phyloP scores from a whole-genome alignment of 2,888 invertebrate genomes.

The Andrena trimmerana region DNA sequence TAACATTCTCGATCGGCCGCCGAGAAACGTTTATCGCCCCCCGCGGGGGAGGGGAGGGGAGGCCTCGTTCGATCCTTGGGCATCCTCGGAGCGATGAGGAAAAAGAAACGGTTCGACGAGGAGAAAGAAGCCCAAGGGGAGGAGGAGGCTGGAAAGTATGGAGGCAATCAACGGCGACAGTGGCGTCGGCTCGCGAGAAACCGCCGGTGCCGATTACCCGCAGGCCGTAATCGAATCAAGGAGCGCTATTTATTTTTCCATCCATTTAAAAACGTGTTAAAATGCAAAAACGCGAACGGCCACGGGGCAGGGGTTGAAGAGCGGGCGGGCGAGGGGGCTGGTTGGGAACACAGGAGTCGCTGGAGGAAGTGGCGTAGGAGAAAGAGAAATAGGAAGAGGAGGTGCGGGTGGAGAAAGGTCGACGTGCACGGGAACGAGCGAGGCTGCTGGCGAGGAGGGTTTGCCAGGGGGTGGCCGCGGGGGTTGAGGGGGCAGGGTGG shows the following conservation, averaged over 20 bases:
- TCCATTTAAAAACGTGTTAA: constrained; percentile 77
- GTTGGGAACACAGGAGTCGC: constrained; percentile 55
- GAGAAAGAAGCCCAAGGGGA: constrained; percentile 1
- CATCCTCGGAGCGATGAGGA: neutral
- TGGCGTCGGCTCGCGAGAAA: constrained; percentile 36
- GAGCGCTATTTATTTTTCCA: constrained; percentile 75
- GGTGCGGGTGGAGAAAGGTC: constrained; percentile 52
- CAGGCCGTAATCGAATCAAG: constrained; percentile 74
- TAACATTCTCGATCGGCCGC: constrained; percentile 12
- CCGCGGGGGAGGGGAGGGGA: neutral
- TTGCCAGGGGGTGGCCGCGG: constrained; percentile 41
- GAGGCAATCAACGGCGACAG: constrained; percentile 50
- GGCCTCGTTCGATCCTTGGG: neutral
- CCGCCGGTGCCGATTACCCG: constrained; percentile 69
- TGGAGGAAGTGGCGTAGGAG: constrained; percentile 57
- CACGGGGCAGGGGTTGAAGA: constrained; percentile 60
- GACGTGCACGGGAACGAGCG: constrained; percentile 63
- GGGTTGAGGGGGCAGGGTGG: constrained; percentile 46
- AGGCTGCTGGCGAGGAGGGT: constrained; percentile 61
- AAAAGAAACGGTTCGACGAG: neutral
- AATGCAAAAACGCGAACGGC: constrained; percentile 73
- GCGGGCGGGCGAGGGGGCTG: constrained; percentile 65
- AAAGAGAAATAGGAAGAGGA: constrained; percentile 45
- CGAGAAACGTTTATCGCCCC: neutral
- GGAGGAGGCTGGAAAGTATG: constrained; percentile 15